Conservation (phyloP, 64 coral and sea anemone genomes). For the Anthopleura sola region DNA sequence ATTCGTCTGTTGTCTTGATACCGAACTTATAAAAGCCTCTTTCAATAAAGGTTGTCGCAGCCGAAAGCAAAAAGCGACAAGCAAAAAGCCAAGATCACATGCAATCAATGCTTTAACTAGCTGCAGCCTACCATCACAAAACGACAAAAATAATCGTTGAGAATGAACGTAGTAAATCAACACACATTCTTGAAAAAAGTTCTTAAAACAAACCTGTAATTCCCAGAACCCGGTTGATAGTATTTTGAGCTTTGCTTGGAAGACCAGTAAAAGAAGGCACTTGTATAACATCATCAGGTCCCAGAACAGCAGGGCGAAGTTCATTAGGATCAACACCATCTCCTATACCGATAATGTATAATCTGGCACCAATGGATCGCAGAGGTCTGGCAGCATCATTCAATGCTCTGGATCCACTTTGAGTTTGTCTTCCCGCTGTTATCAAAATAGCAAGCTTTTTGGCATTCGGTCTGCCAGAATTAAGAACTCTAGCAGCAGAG, state of each 20-base stretch:
- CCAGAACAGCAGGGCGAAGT: slow-evolving; percentile 15
- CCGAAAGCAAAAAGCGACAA: too few species aligned
- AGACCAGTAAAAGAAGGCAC: slow-evolving; percentile 48
- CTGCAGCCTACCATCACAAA: too few species aligned
- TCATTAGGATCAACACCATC: slow-evolving; percentile 18
- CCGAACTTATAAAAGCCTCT: too few species aligned
- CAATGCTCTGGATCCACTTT: slow-evolving; percentile 25
- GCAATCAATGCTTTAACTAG: too few species aligned
- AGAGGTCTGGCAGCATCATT: slow-evolving; percentile 45
- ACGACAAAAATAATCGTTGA: too few species aligned
- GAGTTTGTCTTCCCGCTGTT: slow-evolving; percentile 33
- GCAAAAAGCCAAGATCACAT: too few species aligned
- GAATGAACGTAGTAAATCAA: too few species aligned
- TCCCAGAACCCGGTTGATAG: slow-evolving; percentile 32
- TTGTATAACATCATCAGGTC: slow-evolving; percentile 39
- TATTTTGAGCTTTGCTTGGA: slow-evolving; percentile 27
- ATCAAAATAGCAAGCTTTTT: slow-evolving; percentile 65
- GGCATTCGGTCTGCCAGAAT: background rate
- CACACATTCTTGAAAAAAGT: background rate
- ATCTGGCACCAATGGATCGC: slow-evolving; percentile 26
- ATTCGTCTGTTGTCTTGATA: background rate
- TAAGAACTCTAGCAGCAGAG: slow-evolving; percentile 38
- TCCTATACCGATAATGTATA: slow-evolving; percentile 59
- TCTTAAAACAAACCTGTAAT: slow-evolving; percentile 26
- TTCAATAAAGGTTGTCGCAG: too few species aligned